phyloP scores from a whole-genome alignment of 2,797 vertebrate genomes.

The Fratercula arctica region DNA sequence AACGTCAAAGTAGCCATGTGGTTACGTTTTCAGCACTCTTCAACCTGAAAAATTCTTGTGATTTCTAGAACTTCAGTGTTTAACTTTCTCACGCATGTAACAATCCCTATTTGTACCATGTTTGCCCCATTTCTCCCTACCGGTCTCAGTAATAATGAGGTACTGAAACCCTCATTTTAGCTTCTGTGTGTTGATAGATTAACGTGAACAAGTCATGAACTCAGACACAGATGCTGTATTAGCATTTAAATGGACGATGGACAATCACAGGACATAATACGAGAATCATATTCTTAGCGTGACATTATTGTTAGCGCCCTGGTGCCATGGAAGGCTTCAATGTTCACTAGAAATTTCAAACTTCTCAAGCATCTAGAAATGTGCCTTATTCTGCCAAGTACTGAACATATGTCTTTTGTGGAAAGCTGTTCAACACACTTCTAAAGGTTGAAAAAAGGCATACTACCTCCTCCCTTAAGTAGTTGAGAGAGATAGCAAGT shows the following conservation, averaged over 20 bases:
- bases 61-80: not conserved
- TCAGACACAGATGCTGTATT: not conserved
- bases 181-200: not conserved
- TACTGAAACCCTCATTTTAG: not conserved
- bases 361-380: slow-evolving; percentile 9
- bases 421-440: not conserved
- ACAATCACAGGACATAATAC: not conserved
- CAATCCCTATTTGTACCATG: not conserved
- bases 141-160: not conserved
- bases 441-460: not conserved
- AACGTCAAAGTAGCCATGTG: not conserved
- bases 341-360: not conserved
- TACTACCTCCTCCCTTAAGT: not conserved
- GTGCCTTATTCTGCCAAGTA: not conserved
- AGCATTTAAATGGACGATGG: not conserved
- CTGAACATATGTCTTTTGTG: not conserved
- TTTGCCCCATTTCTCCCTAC: not conserved
- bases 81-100: not conserved
- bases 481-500: not conserved
- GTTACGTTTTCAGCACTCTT: not conserved
- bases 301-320: not conserved
- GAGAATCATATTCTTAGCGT: not conserved
- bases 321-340: not conserved
- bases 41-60: not conserved
- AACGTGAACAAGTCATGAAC: not conserved